Base-by-base conservation (phyloP, 2,888 invertebrate genomes). In the Lepeophtheirus nordmannii region DNA sequence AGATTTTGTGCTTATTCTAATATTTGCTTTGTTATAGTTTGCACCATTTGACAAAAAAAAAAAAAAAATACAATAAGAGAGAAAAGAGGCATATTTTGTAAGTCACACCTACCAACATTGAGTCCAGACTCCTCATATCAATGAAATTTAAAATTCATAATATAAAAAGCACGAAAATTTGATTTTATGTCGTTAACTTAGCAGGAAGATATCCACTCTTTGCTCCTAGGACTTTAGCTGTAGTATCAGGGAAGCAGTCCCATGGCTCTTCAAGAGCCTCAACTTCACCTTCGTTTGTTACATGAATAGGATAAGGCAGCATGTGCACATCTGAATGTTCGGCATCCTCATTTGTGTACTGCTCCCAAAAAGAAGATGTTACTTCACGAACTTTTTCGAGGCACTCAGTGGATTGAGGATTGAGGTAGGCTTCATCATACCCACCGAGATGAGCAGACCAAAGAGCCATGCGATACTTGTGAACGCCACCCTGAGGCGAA, bases 371-470 rank as follows among this genome's bases (percentile, higher is more conserved):
- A 11, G 46, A 58, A 14, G 66, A 58, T 37, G 63, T 68, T n/a
- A 69, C 56, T 12, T 58, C 62, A 39, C 68, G 59, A 57, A 69
- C 67, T 30, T 66, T 65, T 22, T 53, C 57, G 68, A 70, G 67
- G 37, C 70, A 70, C 17, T 68, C 68, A 12, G 59, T 39, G 12
- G 67, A 61, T 11, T 61, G 40, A 38, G 70, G 69, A 12, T 58
- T 60, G 12, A 65, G 39, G 53, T 69, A 69, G 12, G 66, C 69
- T 37, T 68, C 68, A 60, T 67, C 60, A 41, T 68, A 67, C 7
- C 56, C 57, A 17, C 70, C 70, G 12, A 68, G 68, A 58, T 70
- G 70, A n/a, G 69, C 70, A 10, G 70, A 68, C 70, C 70, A 70
- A n/a, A 70, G 62, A 10, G 70, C 68, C 9, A 68, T 62, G 11